A percentile compares a stretch with the other conserved stretches of the same genome.
Conservation (phyloP, 2,797 vertebrate species). For the Xyrichtys novacula region DNA sequence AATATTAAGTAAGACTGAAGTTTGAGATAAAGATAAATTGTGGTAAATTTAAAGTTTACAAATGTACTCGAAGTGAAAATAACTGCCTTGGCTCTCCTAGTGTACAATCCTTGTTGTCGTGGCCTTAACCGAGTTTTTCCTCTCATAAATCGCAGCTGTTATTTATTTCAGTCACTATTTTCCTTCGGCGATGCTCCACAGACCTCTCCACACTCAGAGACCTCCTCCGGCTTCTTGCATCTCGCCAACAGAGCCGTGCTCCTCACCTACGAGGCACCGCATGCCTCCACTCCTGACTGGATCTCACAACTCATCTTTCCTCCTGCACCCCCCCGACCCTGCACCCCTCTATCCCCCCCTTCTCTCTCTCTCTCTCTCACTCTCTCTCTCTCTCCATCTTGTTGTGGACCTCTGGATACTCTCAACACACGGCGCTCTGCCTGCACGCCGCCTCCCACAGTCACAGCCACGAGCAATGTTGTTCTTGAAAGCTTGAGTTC, state of each 20-base stretch:
- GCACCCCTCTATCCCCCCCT: too few species aligned
- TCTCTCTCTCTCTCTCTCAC: constrained; percentile 35
- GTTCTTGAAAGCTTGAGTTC: constrained; percentile 22
- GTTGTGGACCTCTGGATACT: constrained; percentile 54
- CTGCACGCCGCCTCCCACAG: constrained; percentile 55
- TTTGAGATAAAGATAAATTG: too few species aligned
- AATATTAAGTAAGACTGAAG: too few species aligned
- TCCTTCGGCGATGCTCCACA: constrained; percentile 7
- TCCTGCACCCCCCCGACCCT: too few species aligned
- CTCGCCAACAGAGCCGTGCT: constrained; percentile 37
- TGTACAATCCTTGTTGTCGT: not conserved
- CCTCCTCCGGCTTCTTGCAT: constrained; percentile 22
- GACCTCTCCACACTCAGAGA: constrained; percentile 9
- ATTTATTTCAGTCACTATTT: not conserved
- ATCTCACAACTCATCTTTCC: constrained; percentile 55
- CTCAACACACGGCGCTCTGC: constrained; percentile 35
- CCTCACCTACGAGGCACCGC: constrained; percentile 37
- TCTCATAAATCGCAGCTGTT: not conserved
- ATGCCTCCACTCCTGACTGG: constrained; percentile 52
- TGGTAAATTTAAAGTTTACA: too few species aligned
- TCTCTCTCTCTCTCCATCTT: constrained; percentile 24
- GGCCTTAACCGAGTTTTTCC: not conserved
- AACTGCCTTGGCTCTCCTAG: not conserved
- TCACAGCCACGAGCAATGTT: constrained; percentile 38
- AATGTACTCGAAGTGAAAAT: not conserved